Base-by-base conservation (phyloP, 2,797 vertebrate species). In the Danio albolineatus region DNA sequence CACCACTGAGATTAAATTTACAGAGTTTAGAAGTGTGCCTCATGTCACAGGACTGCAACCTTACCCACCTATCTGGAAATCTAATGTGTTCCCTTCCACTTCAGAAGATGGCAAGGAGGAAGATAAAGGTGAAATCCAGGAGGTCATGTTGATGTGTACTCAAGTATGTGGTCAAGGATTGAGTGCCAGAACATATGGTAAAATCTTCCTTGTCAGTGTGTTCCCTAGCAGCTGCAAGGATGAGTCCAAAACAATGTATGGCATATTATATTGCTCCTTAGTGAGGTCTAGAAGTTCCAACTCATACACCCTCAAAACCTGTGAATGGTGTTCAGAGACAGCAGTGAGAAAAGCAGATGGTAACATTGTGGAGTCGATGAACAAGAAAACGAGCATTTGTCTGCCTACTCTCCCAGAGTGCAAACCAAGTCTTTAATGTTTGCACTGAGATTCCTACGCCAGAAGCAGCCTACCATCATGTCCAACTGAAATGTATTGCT, bases 151-250 rank as follows among this genome's bases (percentile, higher is more conserved):
- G 0, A 76, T 4, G 2, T 86, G 83, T 54, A 83, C 76, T 43
- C 9, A 79, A n/a, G 79, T 84, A 3, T 84, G 80, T 77, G 83
- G 73, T 6, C 66, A 83, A 64, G 77, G 74, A 4, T 5, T 79
- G 1, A 79, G 66, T 0, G 10, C 77, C 0, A 65, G 81, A 69
- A 57, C 60, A 60, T 82, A 78, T 8, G 56, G 83, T 1, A 85
- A 84, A 14, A 85, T 84, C 1, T 78, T 72, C 4, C 73, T 80
- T 0, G 43, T 85, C 8, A 79, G 10, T 0, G 79, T 84, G 43
- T 85, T 57, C 10, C 80, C 82, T 0, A 51, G 21, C 0, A 69
- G 76, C 6, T 10, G 16, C 38, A 69, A 12, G 12, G 65, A 81
- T 2, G 17, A 83, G 39, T 78, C 38, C 10, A 76, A 51, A 38